Evolutionary conservation across 1,140 invertebrate species (phyloP), one percentile per base, ranked within the genome.

Genomic region (Cotesia chilonis): DNA sequence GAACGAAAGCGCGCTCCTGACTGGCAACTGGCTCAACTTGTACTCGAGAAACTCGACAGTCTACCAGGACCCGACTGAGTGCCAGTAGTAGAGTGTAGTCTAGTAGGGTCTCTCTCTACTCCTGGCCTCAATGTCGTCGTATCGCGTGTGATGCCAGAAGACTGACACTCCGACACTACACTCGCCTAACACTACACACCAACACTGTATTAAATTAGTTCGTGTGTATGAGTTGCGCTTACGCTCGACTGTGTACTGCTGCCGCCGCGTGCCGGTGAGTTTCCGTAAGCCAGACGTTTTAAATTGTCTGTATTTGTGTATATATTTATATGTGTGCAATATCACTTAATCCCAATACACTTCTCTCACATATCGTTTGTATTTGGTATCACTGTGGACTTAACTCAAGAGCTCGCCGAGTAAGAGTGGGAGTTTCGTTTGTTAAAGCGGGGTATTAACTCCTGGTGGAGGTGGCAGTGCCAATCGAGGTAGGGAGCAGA

Each of bases 1-100:
- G 74, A 79, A 71, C 77, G 78, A 76, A 77, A 80, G 74, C 81
- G 74, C 79, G 71, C 78, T 85, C 79, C 79, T 74, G 80, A 87
- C 84, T 87, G 83, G 84, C 76, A 82, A 87, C 84, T 87, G 83
- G 84, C 76, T 83, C 41, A 10, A 69, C 74, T 74, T 78, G 70
- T 28, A 75, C 74, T 78, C 80, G 76, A 59, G 67, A 59, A 59
- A 68, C 67, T 59, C 54, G 6, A 9, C 5, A 51, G 1, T 47
- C 14, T 2, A 59, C 14, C 10, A 38, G 10, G 10, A 47, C 41
- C 10, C 41, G 10, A 47, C 41, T 47, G 41, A 52, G 54, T 65
- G 52, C 7, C 38, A 52, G 41, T 67, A 47, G 41, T 67, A 5
- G 47, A 52, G 65, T 67, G 51, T 66, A 66, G 63, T 47, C 41